These are phyloP conservation scores for Lamproptera curius DNA, from an alignment of 2,888 invertebrate species.

Conservation along the genomic window DNA sequence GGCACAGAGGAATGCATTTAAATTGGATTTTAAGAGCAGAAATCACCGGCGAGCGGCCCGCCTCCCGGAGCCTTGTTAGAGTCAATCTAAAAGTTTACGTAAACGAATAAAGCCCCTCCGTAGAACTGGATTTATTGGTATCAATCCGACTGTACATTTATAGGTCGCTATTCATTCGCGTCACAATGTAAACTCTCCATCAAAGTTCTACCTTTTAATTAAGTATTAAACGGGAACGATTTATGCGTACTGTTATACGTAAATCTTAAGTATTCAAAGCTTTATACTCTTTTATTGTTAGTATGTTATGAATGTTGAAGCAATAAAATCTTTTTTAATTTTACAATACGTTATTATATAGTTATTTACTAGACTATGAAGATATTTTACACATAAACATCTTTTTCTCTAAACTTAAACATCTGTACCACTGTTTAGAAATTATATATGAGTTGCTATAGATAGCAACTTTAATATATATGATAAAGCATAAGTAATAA, in stretches of 20 bases:
- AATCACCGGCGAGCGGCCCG: conserved; percentile 68
- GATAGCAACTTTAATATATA: too few species aligned
- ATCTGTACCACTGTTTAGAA: too few species aligned
- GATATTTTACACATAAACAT: too few species aligned
- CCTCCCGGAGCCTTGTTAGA: conserved; percentile 72
- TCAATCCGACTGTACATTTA: conserved; percentile 41
- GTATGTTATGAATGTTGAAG: not conserved
- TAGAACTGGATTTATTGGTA: conserved; percentile 66
- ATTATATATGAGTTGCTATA: too few species aligned
- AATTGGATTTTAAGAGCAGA: conserved; percentile 79
- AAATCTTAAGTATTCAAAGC: too few species aligned
- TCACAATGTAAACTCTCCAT: conserved; percentile 16
- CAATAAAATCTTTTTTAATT: too few species aligned
- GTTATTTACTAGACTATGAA: too few species aligned
- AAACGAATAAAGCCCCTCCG: conserved; percentile 71
- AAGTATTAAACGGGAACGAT: too few species aligned
- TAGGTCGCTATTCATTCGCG: conserved; percentile 14
- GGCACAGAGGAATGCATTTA: conserved; percentile 79
- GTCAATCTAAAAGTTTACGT: conserved; percentile 76
- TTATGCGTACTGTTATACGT: too few species aligned
- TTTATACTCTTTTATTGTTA: not conserved
- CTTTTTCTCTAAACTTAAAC: too few species aligned
- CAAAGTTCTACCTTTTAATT: not conserved
- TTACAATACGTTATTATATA: too few species aligned
- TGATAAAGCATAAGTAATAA: too few species aligned